phyloP scores from a whole-genome alignment of 2,797 vertebrate species.

The Myoxocephalus aenaeus region DNA sequence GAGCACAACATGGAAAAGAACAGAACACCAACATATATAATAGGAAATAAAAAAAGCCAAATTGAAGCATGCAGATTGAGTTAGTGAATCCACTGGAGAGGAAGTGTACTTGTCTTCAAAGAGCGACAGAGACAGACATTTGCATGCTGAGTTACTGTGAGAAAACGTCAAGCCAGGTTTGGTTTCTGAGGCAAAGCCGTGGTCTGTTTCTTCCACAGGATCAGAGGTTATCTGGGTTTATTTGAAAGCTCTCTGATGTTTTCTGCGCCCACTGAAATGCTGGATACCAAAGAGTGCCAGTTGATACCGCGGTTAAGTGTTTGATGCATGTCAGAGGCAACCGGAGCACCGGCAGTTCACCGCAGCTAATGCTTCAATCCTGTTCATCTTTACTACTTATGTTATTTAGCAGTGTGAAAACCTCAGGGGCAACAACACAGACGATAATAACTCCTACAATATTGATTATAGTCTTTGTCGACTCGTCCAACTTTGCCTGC shows the following conservation, averaged over 20 bases:
- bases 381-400: constrained; percentile 18
- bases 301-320: constrained; percentile 36
- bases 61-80: constrained; percentile 21
- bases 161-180: constrained; percentile 41
- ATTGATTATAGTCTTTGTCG: constrained; percentile 23
- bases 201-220: constrained; percentile 21
- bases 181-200: constrained; percentile 35
- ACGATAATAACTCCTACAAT: constrained; percentile 25
- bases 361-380: constrained; percentile 22
- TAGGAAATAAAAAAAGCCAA: neutral
- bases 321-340: constrained; percentile 43
- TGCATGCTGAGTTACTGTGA: constrained; percentile 6
- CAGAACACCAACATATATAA: neutral
- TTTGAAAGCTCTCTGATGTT: constrained; percentile 52
- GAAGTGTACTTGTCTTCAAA: constrained; percentile 32
- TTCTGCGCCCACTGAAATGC: constrained; percentile 24
- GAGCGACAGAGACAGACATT: constrained; percentile 2
- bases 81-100: constrained; percentile 13
- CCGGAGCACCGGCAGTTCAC: constrained; percentile 7
- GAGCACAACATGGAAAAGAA: constrained; percentile 3
- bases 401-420: constrained; percentile 21
- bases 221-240: constrained; percentile 56
- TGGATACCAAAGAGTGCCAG: constrained; percentile 35
- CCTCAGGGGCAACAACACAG: constrained; percentile 11
- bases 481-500: constrained; percentile 3